These are phyloP conservation scores for Brachionus calyciflorus DNA, from an alignment of 1,140 invertebrate genomes.

Conservation along the genomic window DNA sequence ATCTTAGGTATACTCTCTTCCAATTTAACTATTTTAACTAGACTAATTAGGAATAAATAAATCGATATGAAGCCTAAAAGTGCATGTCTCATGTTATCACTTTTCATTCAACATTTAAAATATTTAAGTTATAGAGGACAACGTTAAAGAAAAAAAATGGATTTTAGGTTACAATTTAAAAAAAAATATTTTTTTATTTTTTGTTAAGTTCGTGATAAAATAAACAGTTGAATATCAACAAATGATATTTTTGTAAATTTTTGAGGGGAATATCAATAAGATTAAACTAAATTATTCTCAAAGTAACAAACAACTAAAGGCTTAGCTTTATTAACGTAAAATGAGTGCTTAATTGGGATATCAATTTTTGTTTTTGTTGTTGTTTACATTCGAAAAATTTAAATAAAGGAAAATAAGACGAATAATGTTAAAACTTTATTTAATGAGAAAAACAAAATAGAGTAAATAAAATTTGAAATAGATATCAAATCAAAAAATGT, in stretches of 20 bases:
- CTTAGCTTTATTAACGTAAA: neutral
- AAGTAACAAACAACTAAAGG: neutral
- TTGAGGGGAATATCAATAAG: too few relatives aligned
- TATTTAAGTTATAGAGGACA: too few relatives aligned
- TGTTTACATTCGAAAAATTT: neutral
- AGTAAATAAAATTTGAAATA: neutral
- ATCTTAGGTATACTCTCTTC: neutral
- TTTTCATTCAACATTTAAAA: conserved; percentile 23
- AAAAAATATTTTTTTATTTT: neutral
- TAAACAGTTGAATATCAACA: conserved; percentile 34
- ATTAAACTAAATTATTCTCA: too few relatives aligned
- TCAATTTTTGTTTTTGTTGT: neutral
- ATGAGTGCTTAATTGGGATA: conserved; percentile 20
- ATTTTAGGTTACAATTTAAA: neutral
- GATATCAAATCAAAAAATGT: conserved; percentile 15
- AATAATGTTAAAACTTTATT: conserved; percentile 26
- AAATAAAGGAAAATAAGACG: neutral
- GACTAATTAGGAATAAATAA: neutral
- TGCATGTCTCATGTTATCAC: conserved; percentile 12
- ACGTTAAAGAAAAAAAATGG: neutral
- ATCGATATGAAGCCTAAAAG: neutral
- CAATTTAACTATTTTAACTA: neutral
- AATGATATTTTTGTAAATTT: conserved; percentile 36
- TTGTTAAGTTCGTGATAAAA: conserved; percentile 26
- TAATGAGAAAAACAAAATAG: conserved; percentile 14